These are phyloP conservation scores for Morbakka virulenta DNA, from an alignment of 30 jellyfish, hydroid and myxozoan species.

Conservation along the genomic window DNA sequence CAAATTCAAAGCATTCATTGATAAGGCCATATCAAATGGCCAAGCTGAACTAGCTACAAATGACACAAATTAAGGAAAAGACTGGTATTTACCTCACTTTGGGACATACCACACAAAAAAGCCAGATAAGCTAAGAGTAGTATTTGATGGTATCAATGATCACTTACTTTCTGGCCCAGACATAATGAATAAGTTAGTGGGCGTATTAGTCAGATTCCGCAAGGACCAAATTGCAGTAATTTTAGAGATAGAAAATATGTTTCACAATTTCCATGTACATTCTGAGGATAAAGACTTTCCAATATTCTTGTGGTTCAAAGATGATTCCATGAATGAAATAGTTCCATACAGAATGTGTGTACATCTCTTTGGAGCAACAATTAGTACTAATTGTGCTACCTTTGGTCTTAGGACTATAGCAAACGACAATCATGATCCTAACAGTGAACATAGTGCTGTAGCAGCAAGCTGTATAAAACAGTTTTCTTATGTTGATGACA, in stretches of 20 bases:
- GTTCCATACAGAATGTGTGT: constrained; percentile 51
- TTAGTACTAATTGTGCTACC: constrained; percentile 42
- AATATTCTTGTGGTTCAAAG: constrained; percentile 55
- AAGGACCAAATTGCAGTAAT: constrained; percentile 49
- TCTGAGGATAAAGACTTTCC: constrained; percentile 40
- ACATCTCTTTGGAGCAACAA: constrained; percentile 57
- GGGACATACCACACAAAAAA: constrained; percentile 67
- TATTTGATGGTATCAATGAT: constrained; percentile 41
- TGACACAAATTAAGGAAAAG: constrained; percentile 5
- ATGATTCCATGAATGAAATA: constrained; percentile 24
- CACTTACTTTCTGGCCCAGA: constrained; percentile 58
- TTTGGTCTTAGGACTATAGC: constrained; percentile 15
- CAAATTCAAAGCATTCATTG: constrained; percentile 40
- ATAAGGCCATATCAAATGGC: constrained; percentile 26
- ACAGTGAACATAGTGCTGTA: constrained; percentile 12
- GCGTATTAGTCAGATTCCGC: constrained; percentile 52
- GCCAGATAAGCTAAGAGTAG: constrained; percentile 69
- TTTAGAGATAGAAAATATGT: constrained; percentile 59
- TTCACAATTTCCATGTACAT: constrained; percentile 45
- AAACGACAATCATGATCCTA: constrained; percentile 25
- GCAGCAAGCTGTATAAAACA: constrained; percentile 22
- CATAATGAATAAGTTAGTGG: constrained; percentile 49
- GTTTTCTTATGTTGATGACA: constrained; percentile 59
- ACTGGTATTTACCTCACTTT: constrained; percentile 57
- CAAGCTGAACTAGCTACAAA: constrained; percentile 41